Conservation (phyloP, 2,797 vertebrate genomes). For the Notolabrus celidotus region DNA sequence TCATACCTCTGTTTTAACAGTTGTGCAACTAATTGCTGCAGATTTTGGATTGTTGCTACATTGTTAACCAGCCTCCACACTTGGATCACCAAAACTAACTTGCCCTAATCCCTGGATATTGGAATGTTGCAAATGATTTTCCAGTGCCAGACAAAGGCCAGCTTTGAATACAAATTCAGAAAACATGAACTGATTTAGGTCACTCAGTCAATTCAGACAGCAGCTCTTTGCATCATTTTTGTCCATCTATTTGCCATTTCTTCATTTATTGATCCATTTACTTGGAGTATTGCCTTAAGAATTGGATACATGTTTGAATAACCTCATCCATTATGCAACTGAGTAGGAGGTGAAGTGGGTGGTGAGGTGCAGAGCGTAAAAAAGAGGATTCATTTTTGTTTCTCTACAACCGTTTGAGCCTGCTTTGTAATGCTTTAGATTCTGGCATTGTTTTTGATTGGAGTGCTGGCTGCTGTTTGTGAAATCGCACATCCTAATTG, state of each 20-base stretch:
- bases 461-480: conserved; percentile 52
- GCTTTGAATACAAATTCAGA: neutral
- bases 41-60: too few species aligned
- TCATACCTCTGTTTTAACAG: too few species aligned
- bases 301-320: conserved; percentile 41
- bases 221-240: conserved; percentile 1
- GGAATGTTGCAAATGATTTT: too few species aligned
- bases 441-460: conserved; percentile 24
- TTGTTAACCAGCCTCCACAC: too few species aligned
- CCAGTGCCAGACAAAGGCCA: neutral
- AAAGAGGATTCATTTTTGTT: conserved; percentile 34
- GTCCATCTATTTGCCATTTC: neutral
- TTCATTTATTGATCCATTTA: conserved; percentile 10
- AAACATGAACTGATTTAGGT: neutral
- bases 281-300: conserved; percentile 10
- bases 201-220: neutral
- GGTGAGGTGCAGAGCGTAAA: conserved; percentile 42
- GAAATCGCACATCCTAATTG: conserved; percentile 46
- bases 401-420: conserved; percentile 11
- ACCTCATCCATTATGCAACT: conserved; percentile 57
- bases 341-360: conserved; percentile 63
- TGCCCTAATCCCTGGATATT: too few species aligned
- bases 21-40: too few species aligned
- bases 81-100: too few species aligned
- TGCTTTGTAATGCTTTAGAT: conserved; percentile 16